These are phyloP conservation scores for Lepidocyrtoides sp. DNA, from an alignment of 2,888 invertebrate species.

Conservation along the genomic window DNA sequence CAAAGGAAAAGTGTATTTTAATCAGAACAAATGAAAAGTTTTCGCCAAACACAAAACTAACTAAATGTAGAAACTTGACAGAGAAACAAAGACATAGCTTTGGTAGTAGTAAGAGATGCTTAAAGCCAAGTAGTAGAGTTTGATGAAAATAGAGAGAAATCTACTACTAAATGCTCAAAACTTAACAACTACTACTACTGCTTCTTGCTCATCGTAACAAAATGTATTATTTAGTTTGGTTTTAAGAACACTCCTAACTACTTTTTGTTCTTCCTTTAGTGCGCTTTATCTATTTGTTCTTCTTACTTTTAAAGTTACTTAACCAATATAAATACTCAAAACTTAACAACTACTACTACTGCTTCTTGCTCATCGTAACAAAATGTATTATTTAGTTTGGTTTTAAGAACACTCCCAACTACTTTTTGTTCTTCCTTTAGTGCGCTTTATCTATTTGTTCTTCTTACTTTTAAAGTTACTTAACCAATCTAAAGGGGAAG, in stretches of 20 bases:
- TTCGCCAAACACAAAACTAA: slow-evolving; percentile 33
- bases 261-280: slow-evolving; percentile 23
- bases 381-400: slow-evolving; percentile 63
- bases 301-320: slow-evolving; percentile 35
- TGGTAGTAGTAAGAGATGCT: slow-evolving; percentile 24
- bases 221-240: slow-evolving; percentile 60
- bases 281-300: slow-evolving; percentile 39
- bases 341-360: neutral
- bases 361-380: slow-evolving; percentile 59
- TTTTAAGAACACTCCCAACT: neutral
- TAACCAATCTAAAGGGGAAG: neutral
- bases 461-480: slow-evolving; percentile 34
- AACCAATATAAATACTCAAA: slow-evolving; percentile 9
- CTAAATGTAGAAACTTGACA: neutral
- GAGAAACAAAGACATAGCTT: neutral
- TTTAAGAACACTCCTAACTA: neutral
- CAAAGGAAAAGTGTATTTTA: slow-evolving; percentile 57
- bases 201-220: slow-evolving; percentile 61
- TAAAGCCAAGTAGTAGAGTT: neutral
- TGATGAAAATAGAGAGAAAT: neutral
- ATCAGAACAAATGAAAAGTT: slow-evolving; percentile 74
- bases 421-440: slow-evolving; percentile 22
- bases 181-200: neutral
- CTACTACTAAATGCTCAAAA: slow-evolving; percentile 31
- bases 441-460: slow-evolving; percentile 37